phyloP scores from a whole-genome alignment of 23 tunicate genomes.

The Pegea sp. region DNA sequence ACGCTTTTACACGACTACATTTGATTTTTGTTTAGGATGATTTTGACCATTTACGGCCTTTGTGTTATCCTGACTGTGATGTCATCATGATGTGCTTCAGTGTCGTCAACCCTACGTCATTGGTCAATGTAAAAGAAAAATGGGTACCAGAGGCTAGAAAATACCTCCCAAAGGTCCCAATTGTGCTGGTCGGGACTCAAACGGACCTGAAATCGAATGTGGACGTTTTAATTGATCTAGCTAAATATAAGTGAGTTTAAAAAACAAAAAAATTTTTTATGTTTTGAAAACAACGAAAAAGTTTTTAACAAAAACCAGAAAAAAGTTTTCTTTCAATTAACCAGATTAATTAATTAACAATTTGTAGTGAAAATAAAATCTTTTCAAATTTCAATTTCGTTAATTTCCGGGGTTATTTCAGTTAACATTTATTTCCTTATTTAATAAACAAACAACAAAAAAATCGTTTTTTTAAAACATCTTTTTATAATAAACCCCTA shows the following conservation, averaged over 20 bases:
- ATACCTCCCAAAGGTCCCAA: conserved; percentile 44
- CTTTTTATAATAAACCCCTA: no score
- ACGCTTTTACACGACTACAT: no score
- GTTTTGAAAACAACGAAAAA: background rate
- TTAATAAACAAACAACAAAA: no score
- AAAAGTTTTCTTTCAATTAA: background rate
- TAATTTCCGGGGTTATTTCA: no score
- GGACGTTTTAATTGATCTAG: conserved; percentile 55
- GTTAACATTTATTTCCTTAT: no score
- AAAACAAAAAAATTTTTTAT: background rate
- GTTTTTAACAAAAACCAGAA: background rate
- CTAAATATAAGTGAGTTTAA: conserved; percentile 23
- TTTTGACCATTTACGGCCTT: conserved; percentile 62
- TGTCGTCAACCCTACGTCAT: conserved; percentile 54
- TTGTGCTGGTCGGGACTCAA: conserved; percentile 84
- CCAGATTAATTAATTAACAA: background rate
- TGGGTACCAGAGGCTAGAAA: conserved; percentile 64
- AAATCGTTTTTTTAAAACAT: no score
- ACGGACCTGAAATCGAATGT: conserved; percentile 44
- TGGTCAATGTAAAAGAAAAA: conserved; percentile 54
- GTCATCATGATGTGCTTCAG: conserved; percentile 79
- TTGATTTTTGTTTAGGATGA: conserved; percentile 64
- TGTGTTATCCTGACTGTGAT: conserved; percentile 72
- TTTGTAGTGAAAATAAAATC: background rate
- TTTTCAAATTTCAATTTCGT: no score